Percentiles rank a stretch among this genome's conserved stretches.
Conservation (phyloP, 2,888 invertebrate genomes). For the Eustalomyia histrio region DNA sequence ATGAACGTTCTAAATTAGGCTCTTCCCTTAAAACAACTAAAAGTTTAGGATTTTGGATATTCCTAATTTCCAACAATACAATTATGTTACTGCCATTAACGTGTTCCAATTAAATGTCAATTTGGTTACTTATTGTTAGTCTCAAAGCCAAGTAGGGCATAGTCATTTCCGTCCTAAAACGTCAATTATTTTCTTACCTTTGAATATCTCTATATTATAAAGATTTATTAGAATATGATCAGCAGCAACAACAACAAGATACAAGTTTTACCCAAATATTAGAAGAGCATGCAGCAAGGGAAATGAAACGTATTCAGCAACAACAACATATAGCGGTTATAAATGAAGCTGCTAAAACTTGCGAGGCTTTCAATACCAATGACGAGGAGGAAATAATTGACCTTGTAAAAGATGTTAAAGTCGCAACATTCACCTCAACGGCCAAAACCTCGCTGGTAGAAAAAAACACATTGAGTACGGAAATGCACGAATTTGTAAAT, state of each 20-base stretch:
- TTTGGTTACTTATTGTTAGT: too few species aligned
- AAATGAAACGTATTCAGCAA: conserved; percentile 9
- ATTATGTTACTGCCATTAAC: too few species aligned
- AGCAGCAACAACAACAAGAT: background rate
- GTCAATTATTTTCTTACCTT: background rate
- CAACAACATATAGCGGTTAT: conserved; percentile 9
- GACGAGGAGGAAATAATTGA: conserved; percentile 70
- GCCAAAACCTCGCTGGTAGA: background rate
- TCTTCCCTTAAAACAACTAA: too few species aligned
- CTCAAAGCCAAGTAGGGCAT: background rate
- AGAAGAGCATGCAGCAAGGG: background rate
- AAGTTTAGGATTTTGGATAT: too few species aligned
- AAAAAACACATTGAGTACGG: conserved; percentile 1
- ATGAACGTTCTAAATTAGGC: too few species aligned
- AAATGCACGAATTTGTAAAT: conserved; percentile 61
- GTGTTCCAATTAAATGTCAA: too few species aligned
- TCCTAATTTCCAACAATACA: too few species aligned
- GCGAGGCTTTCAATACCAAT: conserved; percentile 57
- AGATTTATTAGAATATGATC: conserved; percentile 23
- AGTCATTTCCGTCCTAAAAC: conserved; percentile 6
- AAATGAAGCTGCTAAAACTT: conserved; percentile 35
- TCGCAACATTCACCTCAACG: background rate
- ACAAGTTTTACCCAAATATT: background rate
- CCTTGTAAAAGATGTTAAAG: background rate
- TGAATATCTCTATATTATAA: background rate